phyloP scores from a whole-genome alignment of 2,113 vertebrate genomes.

The Dinomys branickii region DNA sequence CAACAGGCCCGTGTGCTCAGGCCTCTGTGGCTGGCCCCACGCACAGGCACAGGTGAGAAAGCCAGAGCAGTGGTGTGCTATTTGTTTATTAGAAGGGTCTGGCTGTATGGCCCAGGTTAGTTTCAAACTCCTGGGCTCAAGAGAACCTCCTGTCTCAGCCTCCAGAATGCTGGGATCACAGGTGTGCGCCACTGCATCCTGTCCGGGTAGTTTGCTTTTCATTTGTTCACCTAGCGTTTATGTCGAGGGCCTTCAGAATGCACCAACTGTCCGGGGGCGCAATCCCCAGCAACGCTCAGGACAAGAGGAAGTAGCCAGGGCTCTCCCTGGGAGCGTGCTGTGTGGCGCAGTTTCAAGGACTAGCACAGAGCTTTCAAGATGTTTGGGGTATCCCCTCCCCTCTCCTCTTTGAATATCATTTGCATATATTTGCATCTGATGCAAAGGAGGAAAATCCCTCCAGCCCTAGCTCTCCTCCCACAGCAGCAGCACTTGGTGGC shows the following conservation, averaged over 20 bases:
- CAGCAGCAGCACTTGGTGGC: not conserved
- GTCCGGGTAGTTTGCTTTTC: not conserved
- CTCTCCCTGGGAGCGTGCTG: not conserved
- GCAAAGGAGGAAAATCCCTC: slow-evolving; percentile 60
- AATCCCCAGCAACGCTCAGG: not conserved
- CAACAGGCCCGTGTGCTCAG: not conserved
- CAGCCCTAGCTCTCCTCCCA: not conserved
- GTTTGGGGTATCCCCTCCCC: not conserved
- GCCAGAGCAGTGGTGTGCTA: not conserved
- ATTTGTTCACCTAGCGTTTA: not conserved
- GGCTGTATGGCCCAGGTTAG: not conserved
- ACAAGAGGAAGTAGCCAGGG: not conserved
- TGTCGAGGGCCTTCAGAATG: not conserved
- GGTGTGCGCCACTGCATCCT: not conserved
- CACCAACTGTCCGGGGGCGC: not conserved
- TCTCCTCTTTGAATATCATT: not conserved
- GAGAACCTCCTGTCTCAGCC: not conserved
- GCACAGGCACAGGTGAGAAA: not conserved
- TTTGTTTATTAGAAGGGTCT: not conserved
- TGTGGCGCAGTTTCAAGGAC: not conserved
- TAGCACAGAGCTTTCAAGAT: not conserved
- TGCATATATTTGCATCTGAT: slow-evolving; percentile 39
- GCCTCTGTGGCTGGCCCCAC: not conserved
- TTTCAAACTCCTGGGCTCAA: not conserved
- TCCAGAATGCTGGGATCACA: not conserved